Base-by-base conservation (phyloP, 2,113 vertebrate genomes). In the Myrmecobius fasciatus region DNA sequence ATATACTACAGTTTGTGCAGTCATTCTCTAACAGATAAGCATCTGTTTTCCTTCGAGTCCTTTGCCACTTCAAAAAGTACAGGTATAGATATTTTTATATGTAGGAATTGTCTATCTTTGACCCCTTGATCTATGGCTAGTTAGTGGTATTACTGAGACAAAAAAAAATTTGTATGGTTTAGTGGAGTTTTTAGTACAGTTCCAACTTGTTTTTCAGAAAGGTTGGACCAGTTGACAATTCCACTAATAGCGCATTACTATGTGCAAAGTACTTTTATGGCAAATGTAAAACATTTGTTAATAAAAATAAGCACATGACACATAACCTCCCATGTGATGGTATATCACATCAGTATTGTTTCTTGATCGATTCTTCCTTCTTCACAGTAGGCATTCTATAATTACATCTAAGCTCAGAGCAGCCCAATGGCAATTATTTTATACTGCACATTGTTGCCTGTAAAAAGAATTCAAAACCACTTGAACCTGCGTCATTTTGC, bases 381-480 rank as follows among this genome's bases (percentile, higher is more conserved):
- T 43, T 20, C n/a, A 12, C 25, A 91, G 60, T 94, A 49, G 93
- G 93, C 92, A 56, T 92, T 20, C 25, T 94, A 36, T 91, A 92
- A 47, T 22, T 95, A 0, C 94, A 92, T 43, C 7, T 43, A 43
- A 83, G n/a, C 67, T 83, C 4, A 7, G 67, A 83, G 67, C 67
- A 83, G n/a, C 67, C n/a, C 67, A 83, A 2, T 43, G 43, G 17
- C 20, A 43, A 20, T 43, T 83, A 43, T 83, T 43, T 83, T 83
- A 17, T 43, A 83, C 36, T 83, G 24, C 5, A 93, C 83, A 95
- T 91, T 89, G n/a, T 83, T 83, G 14, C 14, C 60, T 67, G 14
- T 75, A 92, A 95, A 51, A 95, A 11, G 20, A 94, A 17, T 91
- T 95, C 60, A 93, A 52, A 96, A 95, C 43, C 46, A 94, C 93